Percentiles rank a stretch among this genome's conserved stretches.
Evolutionary conservation across 1,140 invertebrate genomes (phyloP).

Genomic region (Prorops nasuta): DNA sequence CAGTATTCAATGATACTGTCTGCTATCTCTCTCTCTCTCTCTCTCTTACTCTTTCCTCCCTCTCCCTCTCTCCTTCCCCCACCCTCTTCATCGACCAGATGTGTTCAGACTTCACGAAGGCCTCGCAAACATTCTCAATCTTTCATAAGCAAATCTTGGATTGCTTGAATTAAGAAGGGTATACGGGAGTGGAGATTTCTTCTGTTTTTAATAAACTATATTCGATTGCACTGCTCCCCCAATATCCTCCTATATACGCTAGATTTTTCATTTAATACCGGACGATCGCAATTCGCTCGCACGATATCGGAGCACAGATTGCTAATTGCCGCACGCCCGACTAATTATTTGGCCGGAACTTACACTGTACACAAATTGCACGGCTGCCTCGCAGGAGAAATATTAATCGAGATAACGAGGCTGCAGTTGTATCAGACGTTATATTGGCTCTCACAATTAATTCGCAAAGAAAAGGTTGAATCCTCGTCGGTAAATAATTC

Average conservation of each 20-base stretch:
- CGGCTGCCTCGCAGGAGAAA: neutral
- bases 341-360: neutral
- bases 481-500: too few species aligned
- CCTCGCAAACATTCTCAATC: neutral
- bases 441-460: too few species aligned
- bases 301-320: neutral
- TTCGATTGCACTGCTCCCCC: too few species aligned
- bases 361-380: neutral
- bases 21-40: neutral
- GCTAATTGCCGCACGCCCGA: neutral
- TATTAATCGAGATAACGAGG: neutral
- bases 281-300: neutral
- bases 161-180: neutral
- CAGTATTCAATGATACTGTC: conserved; percentile 32
- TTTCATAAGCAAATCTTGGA: neutral
- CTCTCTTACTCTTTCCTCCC: too few species aligned
- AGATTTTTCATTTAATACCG: too few species aligned
- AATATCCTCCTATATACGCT: too few species aligned
- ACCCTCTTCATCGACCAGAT: neutral
- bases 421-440: too few species aligned
- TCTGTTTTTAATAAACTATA: too few species aligned
- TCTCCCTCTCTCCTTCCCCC: neutral
- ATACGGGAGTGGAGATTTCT: too few species aligned
- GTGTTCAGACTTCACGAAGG: neutral
- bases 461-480: too few species aligned